Percentiles rank a stretch among this genome's conserved stretches.
Conservation (phyloP, 2,888 invertebrate genomes). For the Perithous albicinctus region DNA sequence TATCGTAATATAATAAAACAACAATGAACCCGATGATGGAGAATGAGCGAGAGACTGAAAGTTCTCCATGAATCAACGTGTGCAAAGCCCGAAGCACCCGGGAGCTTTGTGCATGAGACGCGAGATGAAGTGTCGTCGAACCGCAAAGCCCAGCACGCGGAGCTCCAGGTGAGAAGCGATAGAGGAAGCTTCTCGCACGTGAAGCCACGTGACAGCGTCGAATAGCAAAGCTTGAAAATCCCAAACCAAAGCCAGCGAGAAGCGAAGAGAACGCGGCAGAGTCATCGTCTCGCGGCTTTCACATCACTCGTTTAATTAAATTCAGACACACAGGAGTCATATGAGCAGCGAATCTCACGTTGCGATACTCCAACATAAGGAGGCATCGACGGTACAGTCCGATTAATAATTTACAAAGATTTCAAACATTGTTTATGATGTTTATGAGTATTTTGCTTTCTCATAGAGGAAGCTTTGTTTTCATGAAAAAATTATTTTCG, state of each 20-base stretch:
- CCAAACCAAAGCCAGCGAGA: slow-evolving; percentile 28
- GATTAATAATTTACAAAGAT: too few species aligned
- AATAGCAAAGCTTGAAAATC: slow-evolving; percentile 57
- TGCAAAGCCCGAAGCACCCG: slow-evolving; percentile 21
- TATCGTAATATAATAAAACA: slow-evolving; percentile 55
- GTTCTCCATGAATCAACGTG: slow-evolving; percentile 52
- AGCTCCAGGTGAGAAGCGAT: slow-evolving; percentile 25
- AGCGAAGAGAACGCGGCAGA: slow-evolving; percentile 14
- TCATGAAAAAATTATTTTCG: too few species aligned
- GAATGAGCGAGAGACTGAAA: slow-evolving; percentile 41
- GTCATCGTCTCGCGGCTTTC: slow-evolving; percentile 45
- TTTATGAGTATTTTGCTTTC: too few species aligned
- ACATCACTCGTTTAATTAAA: slow-evolving; percentile 59
- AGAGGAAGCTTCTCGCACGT: slow-evolving; percentile 2
- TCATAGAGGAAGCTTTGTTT: too few species aligned
- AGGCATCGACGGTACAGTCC: too few species aligned
- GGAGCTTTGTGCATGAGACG: slow-evolving; percentile 60
- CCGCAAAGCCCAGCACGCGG: slow-evolving; percentile 41
- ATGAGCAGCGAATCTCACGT: slow-evolving; percentile 16
- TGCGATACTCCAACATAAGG: slow-evolving; percentile 18
- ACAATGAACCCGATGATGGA: slow-evolving; percentile 59
- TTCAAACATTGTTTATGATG: too few species aligned
- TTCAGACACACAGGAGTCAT: slow-evolving; percentile 30
- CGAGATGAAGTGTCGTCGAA: slow-evolving; percentile 62
- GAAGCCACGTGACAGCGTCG: slow-evolving; percentile 30